A percentile compares a stretch with the other conserved stretches of the same genome.
These are phyloP conservation scores for Himantopus leucocephalus DNA, from an alignment of 2,113 vertebrate species.

Conservation along the genomic window DNA sequence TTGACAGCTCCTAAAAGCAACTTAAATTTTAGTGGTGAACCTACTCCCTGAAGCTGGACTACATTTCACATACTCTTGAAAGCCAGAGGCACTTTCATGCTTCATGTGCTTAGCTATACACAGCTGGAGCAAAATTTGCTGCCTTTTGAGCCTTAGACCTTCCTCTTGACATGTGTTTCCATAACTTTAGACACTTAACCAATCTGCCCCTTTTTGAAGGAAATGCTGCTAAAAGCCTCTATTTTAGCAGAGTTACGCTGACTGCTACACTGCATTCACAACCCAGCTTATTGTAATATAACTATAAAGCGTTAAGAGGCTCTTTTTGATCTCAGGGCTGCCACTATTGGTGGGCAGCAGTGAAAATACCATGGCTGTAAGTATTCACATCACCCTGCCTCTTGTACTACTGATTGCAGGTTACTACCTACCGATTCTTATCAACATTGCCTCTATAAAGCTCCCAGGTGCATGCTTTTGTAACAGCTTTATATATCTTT, in stretches of 20 bases:
- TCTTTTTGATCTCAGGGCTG: not conserved
- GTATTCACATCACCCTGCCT: not conserved
- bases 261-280: not conserved
- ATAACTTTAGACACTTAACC: not conserved
- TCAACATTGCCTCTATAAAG: not conserved
- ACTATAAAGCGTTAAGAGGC: not conserved
- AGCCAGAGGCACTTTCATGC: not conserved
- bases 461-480: not conserved
- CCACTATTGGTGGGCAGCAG: not conserved
- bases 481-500: not conserved
- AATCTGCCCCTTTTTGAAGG: not conserved
- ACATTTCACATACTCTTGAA: not conserved
- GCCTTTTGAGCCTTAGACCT: not conserved
- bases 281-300: not conserved
- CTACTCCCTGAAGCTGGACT: not conserved
- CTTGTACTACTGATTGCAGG: not conserved
- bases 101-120: not conserved
- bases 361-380: not conserved
- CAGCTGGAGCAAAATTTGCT: not conserved
- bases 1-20: not conserved
- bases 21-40: not conserved
- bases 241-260: not conserved
- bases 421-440: not conserved
- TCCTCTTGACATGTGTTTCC: not conserved
- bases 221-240: not conserved